Base-by-base conservation (phyloP, 2,797 vertebrate genomes). In the Cyclura pinguis region DNA sequence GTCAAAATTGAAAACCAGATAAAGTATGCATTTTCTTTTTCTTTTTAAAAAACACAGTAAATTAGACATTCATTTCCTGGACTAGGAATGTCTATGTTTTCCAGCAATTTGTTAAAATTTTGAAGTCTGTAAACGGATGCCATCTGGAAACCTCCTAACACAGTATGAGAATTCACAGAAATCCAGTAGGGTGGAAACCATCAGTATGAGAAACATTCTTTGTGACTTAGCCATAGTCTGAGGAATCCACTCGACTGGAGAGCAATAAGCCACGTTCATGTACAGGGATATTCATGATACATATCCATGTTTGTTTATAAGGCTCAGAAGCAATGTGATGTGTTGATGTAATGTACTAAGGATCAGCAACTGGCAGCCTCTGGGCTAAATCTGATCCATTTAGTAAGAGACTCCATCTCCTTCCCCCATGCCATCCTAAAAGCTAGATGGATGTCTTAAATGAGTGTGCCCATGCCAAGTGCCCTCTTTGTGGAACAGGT, bases 11-110 rank as follows among this genome's bases (percentile, higher is more conserved):
- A 42, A 47, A 52, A n/a, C 38, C 24, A 52, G 57, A 67, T 73
- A 89, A 29, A 84, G 59, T 89, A 72, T 84, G 29, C 55, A 62
- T 81, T 92, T 57, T 52, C 55, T 85, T 89, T 80, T 55, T 4
- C 4, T 6, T 62, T 62, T 62, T 52, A 52, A 52, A 78, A 83
- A 73, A 84, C 67, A 84, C 20, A 80, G 42, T 59, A 88, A 80
- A 90, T 67, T 85, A 80, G 74, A 80, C 81, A 80, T 87, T 92
- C 64, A 84, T 74, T 84, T 87, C 55, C 80, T 80, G 64, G 69
- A 84, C 5, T 80, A 47, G 86, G n/a, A 24, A 84, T 16, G 14
- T 67, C 35, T 76, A 29, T 80, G 74, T 80, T 92, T 89, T 80
- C 64, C 62, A 89, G 72, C 67, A 22, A 84, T 84, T 89, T 89